Evolutionary conservation across 2,888 invertebrate species (phyloP).

Genomic region (Stenoptilia bipunctidactyla): DNA sequence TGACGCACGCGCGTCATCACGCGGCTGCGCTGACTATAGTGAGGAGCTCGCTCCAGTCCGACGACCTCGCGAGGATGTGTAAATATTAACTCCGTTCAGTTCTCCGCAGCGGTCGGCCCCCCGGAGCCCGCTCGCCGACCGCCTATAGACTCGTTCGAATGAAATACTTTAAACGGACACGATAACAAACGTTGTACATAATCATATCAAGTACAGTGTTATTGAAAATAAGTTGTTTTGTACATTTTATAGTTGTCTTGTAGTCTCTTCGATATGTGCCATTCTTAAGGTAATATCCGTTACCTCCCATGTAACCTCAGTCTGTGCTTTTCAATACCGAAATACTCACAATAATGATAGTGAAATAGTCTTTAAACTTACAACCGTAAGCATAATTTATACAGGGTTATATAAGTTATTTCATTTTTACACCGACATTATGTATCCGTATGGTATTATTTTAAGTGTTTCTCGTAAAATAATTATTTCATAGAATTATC

Average conservation of each 20-base stretch:
- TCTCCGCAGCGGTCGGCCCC: too few species aligned
- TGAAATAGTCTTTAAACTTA: slow-evolving; percentile 50
- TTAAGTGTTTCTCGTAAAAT: slow-evolving; percentile 3
- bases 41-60: too few species aligned
- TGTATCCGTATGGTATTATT: slow-evolving; percentile 14
- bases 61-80: too few species aligned
- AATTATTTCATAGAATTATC: not conserved
- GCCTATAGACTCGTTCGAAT: too few species aligned
- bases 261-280: slow-evolving; percentile 59
- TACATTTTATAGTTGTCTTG: slow-evolving; percentile 50
- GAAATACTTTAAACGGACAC: slow-evolving; percentile 13
- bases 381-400: slow-evolving; percentile 67
- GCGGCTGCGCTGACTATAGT: not conserved
- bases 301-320: slow-evolving; percentile 56
- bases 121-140: too few species aligned
- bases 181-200: slow-evolving; percentile 44
- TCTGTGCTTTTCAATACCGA: slow-evolving; percentile 53
- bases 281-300: slow-evolving; percentile 55
- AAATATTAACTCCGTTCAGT: too few species aligned
- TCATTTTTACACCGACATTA: slow-evolving; percentile 17
- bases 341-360: slow-evolving; percentile 62
- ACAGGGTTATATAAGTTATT: slow-evolving; percentile 61
- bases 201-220: slow-evolving; percentile 64
- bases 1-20: slow-evolving; percentile 52
- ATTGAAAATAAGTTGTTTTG: slow-evolving; percentile 36